Evolutionary conservation across 2,888 invertebrate species (phyloP), one percentile per base, ranked within the genome.

Genomic region (Cephus pygmeus): DNA sequence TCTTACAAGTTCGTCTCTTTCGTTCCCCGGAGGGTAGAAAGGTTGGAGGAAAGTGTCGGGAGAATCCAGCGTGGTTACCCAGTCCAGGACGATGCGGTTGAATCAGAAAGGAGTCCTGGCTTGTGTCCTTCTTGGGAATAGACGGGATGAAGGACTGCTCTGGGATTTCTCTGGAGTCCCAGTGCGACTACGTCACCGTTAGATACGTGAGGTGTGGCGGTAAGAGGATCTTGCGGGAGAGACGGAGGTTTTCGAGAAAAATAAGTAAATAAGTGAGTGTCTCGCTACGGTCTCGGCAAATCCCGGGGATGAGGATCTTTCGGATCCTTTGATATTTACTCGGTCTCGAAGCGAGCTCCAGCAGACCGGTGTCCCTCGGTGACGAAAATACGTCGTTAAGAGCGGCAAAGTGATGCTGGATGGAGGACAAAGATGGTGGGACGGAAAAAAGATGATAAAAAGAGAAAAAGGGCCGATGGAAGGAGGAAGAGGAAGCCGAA

Each of bases 81-180:
- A 36, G 36, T 15, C 36, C 12, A 4, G 40, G 15, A 1, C 1
- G 40, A 40, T 15, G 40, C 40, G 36, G 30, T 31, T 74, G 40
- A 74, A 74, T 35, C 35, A 35, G 74, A 36, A 74, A 81, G 75
- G 76, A 78, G 79, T 83, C 83, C 79, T 81, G 82, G 6, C 15
- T 6, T 40, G 40, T 77, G 35, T 35, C 74, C 76, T 79, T 4
- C n/a, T 30, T 11, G 36, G 73, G 76, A 79, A 76, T 77, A 73
- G 80, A 82, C 77, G 74, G 77, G 77, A 71, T 76, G 79, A 81
- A 77, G 83, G 84, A 83, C 82, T 81, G 80, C 77, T 77, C 76
- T 69, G 79, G 76, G 77, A 79, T 81, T 78, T 75, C 76, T 31
- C 33, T 73, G 69, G 76, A 34, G 78, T 75, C 69, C 76, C 71